Evolutionary conservation across 2,113 vertebrate species (phyloP).

Genomic region (Equus przewalskii): DNA sequence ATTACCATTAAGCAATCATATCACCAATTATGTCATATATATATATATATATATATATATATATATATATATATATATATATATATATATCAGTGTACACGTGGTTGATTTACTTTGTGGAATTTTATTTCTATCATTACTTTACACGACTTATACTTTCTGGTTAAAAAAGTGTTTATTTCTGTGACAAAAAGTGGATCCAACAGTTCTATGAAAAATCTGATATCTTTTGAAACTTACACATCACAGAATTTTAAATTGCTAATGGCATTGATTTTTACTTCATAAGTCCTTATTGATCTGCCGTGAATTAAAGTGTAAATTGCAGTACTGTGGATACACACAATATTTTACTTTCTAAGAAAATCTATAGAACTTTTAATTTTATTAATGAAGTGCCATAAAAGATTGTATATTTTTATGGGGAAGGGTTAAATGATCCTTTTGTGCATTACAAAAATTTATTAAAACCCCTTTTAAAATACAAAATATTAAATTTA

Average conservation of each 20-base stretch:
- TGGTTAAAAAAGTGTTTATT: background rate
- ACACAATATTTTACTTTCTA: background rate
- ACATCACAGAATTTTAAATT: background rate
- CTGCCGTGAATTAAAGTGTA: background rate
- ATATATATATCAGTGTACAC: background rate
- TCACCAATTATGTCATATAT: background rate
- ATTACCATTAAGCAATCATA: background rate
- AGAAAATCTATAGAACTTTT: background rate
- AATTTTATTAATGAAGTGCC: background rate
- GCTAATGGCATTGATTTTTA: background rate
- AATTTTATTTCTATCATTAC: background rate
- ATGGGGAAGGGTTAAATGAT: background rate
- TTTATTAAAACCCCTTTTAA: background rate
- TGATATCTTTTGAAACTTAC: background rate
- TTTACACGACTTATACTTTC: background rate
- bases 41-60: background rate
- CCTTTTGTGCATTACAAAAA: background rate
- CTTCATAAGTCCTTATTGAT: slow-evolving; percentile 27
- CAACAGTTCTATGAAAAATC: background rate
- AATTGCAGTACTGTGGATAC: background rate
- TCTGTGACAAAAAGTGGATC: background rate
- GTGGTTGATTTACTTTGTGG: background rate
- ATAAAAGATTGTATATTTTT: background rate
- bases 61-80: background rate
- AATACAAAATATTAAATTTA: background rate